These are phyloP conservation scores for Andrena cerasifolii DNA, from an alignment of 1,140 invertebrate species.

Conservation along the genomic window DNA sequence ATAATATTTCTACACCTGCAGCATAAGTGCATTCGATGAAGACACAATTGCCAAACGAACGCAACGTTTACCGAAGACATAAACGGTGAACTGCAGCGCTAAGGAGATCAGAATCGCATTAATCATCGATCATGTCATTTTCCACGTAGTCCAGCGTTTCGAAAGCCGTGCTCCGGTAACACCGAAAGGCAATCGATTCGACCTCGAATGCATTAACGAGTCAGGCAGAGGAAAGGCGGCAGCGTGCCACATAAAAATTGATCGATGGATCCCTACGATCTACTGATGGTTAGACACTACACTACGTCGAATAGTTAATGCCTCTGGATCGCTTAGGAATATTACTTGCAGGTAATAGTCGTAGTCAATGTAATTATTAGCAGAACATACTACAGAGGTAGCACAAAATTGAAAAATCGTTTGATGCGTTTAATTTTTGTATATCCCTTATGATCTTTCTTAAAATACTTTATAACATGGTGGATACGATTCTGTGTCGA, in stretches of 20 bases:
- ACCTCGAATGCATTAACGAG: constrained; percentile 42
- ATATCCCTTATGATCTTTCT: no score
- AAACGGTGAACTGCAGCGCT: background rate
- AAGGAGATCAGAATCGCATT: background rate
- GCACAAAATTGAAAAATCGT: no score
- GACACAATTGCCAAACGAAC: background rate
- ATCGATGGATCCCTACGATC: constrained; percentile 39
- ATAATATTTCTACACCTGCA: background rate
- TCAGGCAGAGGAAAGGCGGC: background rate
- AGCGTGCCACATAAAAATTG: constrained; percentile 36
- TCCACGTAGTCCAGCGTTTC: background rate
- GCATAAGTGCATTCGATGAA: background rate
- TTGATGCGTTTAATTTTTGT: no score
- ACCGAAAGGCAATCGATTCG: constrained; percentile 39
- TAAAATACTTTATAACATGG: no score
- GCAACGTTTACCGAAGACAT: background rate
- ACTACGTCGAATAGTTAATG: constrained; percentile 41
- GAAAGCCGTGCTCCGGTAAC: constrained; percentile 5
- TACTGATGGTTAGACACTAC: constrained; percentile 18
- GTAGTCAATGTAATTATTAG: no score
- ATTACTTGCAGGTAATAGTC: no score
- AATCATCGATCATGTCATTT: constrained; percentile 3
- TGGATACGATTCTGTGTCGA: no score
- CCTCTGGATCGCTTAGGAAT: constrained; percentile 67
- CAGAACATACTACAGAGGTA: no score